Evolutionary conservation across 2,888 invertebrate genomes (phyloP), one percentile per base, ranked within the genome.

Genomic region (Drosophila neonasuta): DNA sequence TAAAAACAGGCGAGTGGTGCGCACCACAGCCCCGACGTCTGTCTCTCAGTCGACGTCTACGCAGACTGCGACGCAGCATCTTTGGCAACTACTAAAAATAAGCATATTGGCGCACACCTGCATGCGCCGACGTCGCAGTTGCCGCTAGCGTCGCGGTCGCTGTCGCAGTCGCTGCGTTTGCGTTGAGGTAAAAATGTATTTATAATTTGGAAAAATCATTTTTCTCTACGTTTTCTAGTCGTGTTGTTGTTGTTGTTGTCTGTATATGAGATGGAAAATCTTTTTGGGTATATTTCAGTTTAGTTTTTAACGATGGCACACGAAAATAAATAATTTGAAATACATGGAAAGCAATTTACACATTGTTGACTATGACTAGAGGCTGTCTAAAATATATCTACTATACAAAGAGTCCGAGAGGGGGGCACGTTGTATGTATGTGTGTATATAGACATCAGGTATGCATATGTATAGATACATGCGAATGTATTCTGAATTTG

Each of bases 161-260:
- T 30, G 20, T 48, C 57, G 32, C 30, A 17, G 42, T 44, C 17
- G 54, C 17, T 52, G 34, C 54, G 49, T 49, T 17, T 34, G 50
- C 62, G 84, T 73, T 86, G 87, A 82, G 81, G 81, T 82, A 82
- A 86, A 82, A 82, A 82, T 84, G 39, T 82, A 82, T 82, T 82
- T 82, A 70, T 78, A 82, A 86, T 86, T 80, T 82, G 85, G 81
- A 86, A 81, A 86, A 77, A 80, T 68, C 15, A 80, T 83, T 80
- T 80, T 70, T 71, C 66, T 59, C 66, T 56, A 39, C 45, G 54
- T 49, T 41, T 55, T 32, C 41, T 34, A 8, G 17, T n/a, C 17
- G 15, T 34, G 15, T 34, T 45, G 24, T 45, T 17, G 13, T 11
- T 29, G 20, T 20, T 15, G n/a, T 13, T 10, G 20, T 46, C 24